A percentile compares a stretch with the other conserved stretches of the same genome.
Conservation (phyloP, 2,113 vertebrate species). For the Neogale vison region DNA sequence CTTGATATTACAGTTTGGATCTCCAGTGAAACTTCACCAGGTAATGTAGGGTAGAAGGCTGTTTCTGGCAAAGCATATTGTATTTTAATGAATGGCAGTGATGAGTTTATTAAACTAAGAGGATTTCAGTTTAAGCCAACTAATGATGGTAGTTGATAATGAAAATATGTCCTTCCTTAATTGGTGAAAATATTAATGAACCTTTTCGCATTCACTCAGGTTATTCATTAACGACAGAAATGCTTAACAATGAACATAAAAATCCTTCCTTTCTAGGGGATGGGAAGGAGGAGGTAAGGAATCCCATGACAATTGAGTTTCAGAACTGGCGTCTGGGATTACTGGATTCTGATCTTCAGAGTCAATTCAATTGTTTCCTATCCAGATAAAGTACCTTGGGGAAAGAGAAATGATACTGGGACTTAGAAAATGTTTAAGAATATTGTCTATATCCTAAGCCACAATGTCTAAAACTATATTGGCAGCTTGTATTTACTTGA, state of each 20-base stretch:
- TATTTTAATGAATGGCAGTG: background rate
- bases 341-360: background rate
- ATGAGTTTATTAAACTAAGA: constrained; percentile 18
- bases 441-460: background rate
- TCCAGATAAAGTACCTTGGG: background rate
- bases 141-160: constrained; percentile 23
- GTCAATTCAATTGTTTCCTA: background rate
- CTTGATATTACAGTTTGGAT: constrained; percentile 37
- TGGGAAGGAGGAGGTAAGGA: background rate
- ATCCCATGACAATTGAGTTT: background rate
- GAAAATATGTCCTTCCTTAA: background rate
- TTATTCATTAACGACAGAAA: constrained; percentile 3
- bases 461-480: background rate
- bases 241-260: background rate
- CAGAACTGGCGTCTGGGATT: background rate
- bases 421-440: constrained; percentile 20
- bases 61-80: background rate
- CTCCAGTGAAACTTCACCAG: background rate
- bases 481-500: background rate
- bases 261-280: background rate
- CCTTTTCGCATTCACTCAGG: background rate
- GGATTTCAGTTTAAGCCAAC: constrained; percentile 15
- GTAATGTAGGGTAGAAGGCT: background rate
- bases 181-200: background rate
- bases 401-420: constrained; percentile 13